Percentiles rank a stretch among this genome's conserved stretches.
Evolutionary conservation across 1,140 invertebrate species (phyloP).

Genomic region (Euura saliciscinereae): DNA sequence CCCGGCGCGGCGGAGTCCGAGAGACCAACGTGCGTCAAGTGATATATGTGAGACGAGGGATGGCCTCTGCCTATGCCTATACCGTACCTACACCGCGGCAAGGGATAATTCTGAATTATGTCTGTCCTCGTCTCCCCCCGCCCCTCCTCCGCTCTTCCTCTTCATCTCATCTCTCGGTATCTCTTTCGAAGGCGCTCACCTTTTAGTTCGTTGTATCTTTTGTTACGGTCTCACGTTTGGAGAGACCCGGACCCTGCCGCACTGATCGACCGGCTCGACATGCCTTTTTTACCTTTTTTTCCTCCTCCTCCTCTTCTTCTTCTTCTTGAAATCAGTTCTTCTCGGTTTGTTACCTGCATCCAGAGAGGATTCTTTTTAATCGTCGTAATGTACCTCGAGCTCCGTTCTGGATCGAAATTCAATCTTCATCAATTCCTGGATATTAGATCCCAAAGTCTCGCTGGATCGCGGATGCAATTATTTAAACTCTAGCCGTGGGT

Average conservation of each 20-base stretch:
- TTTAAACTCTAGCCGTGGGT: neutral
- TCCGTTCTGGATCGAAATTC: neutral
- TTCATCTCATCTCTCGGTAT: neutral
- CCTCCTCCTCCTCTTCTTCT: neutral
- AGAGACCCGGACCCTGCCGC: neutral
- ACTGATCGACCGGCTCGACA: slow-evolving; percentile 1
- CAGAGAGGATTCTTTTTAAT: slow-evolving; percentile 1
- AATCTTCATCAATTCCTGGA: neutral
- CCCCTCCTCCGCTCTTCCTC: slow-evolving; percentile 21
- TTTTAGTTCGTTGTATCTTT: slow-evolving; percentile 1
- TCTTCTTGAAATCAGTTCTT: neutral
- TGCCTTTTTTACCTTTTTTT: neutral
- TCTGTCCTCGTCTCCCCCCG: slow-evolving; percentile 44
- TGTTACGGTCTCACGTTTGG: neutral
- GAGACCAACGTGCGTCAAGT: slow-evolving; percentile 43
- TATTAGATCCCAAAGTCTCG: no score
- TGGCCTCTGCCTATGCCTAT: no score
- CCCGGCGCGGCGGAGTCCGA: neutral
- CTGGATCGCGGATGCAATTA: neutral
- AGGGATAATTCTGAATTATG: slow-evolving; percentile 58
- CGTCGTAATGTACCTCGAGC: neutral
- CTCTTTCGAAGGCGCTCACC: neutral
- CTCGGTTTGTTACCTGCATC: neutral
- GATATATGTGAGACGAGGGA: slow-evolving; percentile 49
- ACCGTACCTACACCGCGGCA: slow-evolving; percentile 29